phyloP scores from a whole-genome alignment of 2,888 invertebrate species.

The Cheilosia vernalis region DNA sequence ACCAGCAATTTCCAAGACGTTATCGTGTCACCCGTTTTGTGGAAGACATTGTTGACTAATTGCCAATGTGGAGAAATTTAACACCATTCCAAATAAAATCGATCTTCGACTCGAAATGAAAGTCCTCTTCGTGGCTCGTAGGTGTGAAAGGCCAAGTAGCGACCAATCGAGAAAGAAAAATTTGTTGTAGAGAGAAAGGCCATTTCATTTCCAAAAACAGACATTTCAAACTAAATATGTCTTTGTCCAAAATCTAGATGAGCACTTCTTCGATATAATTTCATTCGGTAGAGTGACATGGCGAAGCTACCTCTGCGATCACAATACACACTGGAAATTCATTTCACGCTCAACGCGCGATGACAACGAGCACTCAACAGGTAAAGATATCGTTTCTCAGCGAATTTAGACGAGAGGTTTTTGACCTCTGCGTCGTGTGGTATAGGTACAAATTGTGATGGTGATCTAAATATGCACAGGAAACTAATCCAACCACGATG shows the following conservation, averaged over 20 bases:
- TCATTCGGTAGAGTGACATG: constrained; percentile 15
- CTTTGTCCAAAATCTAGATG: constrained; percentile 7
- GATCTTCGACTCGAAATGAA: constrained; percentile 26
- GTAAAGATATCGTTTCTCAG: constrained; percentile 11
- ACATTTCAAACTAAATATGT: not conserved
- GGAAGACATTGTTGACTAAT: not conserved
- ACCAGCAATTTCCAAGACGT: not conserved
- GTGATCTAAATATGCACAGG: constrained; percentile 42
- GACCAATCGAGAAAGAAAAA: constrained; percentile 18
- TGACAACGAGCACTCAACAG: constrained; percentile 20
- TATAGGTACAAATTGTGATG: constrained; percentile 7
- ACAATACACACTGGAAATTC: constrained; percentile 2
- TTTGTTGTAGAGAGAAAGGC: constrained; percentile 37
- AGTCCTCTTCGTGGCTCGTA: constrained; percentile 27
- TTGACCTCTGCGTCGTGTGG: constrained; percentile 51
- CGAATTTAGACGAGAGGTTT: constrained; percentile 28
- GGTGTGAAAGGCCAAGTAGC: constrained; percentile 38
- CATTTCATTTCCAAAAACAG: constrained; percentile 29
- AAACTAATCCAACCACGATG: constrained; percentile 46
- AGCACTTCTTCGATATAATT: constrained; percentile 5
- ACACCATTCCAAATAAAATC: not conserved
- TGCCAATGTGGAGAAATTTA: constrained; percentile 40
- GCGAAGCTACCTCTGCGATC: not conserved
- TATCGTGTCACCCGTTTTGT: not conserved
- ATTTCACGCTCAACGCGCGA: constrained; percentile 12